A percentile compares a stretch with the other conserved stretches of the same genome.
These are phyloP conservation scores for Willowsia nigromaculata DNA, from an alignment of 2,888 invertebrate species.

Conservation along the genomic window DNA sequence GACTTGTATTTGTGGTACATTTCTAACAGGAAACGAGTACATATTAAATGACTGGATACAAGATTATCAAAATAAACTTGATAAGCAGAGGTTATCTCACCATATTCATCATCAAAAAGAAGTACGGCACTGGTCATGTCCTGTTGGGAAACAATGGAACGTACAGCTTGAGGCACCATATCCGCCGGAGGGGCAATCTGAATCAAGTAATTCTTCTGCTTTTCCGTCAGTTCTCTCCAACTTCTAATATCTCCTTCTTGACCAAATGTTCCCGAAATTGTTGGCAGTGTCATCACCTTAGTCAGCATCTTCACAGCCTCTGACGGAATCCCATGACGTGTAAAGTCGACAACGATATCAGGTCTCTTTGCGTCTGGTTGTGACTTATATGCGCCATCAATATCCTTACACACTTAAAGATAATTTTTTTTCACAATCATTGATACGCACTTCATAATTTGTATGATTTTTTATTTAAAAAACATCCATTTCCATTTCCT, in stretches of 20 bases:
- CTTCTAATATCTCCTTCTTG: conserved; percentile 89
- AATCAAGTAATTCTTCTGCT: conserved; percentile 88
- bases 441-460: too few relatives aligned
- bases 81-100: too few relatives aligned
- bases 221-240: conserved; percentile 88
- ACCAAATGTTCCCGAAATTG: conserved; percentile 91
- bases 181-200: conserved; percentile 93
- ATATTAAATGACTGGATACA: too few relatives aligned
- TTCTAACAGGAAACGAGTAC: conserved; percentile 83
- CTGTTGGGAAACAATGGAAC: conserved; percentile 89
- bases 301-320: conserved; percentile 93
- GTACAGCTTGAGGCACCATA: conserved; percentile 89
- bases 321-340: conserved; percentile 89
- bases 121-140: conserved; percentile 83
- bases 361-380: conserved; percentile 80
- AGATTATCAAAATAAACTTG: too few relatives aligned
- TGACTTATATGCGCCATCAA: conserved; percentile 82
- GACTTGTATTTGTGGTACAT: conserved; percentile 97
- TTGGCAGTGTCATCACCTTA: conserved; percentile 89
- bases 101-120: conserved; percentile 90
- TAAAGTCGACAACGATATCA: conserved; percentile 85
- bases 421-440: neutral
- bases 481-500: neutral
- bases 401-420: conserved; percentile 86
- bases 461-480: too few relatives aligned